phyloP scores from a whole-genome alignment of 1,140 invertebrate species.

The Brachionus paranguensis region DNA sequence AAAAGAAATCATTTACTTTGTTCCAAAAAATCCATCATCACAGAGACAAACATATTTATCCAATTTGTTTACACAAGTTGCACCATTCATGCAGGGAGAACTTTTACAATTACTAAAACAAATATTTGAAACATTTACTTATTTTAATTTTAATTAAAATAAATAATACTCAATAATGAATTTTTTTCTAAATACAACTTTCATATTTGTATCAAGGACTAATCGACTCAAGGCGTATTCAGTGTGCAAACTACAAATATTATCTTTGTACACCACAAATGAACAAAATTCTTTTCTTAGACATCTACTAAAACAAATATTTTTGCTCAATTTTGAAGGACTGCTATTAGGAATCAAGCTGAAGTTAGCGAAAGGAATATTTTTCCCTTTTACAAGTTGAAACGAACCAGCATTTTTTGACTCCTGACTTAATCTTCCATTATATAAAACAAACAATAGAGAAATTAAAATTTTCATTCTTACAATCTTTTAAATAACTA shows the following conservation, averaged over 20 bases:
- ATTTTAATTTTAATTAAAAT: neutral
- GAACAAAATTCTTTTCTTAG: neutral
- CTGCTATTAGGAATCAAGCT: neutral
- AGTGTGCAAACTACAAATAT: neutral
- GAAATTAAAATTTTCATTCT: too few species aligned
- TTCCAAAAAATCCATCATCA: neutral
- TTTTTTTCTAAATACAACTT: neutral
- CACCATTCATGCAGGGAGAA: neutral
- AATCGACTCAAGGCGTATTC: neutral
- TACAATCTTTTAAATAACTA: too few species aligned
- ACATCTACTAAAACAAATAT: neutral
- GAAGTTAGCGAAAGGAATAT: neutral
- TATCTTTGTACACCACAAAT: neutral
- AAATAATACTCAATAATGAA: neutral
- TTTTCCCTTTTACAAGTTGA: neutral
- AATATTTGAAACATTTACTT: neutral
- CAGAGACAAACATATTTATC: neutral
- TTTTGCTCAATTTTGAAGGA: neutral
- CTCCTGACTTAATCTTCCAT: neutral
- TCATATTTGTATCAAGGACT: neutral
- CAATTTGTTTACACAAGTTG: neutral
- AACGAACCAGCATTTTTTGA: neutral
- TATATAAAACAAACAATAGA: too few species aligned
- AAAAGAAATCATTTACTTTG: neutral
- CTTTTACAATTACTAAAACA: neutral